Base-by-base conservation (phyloP, 2,113 vertebrate genomes). In the Coptodon bakossiorum region DNA sequence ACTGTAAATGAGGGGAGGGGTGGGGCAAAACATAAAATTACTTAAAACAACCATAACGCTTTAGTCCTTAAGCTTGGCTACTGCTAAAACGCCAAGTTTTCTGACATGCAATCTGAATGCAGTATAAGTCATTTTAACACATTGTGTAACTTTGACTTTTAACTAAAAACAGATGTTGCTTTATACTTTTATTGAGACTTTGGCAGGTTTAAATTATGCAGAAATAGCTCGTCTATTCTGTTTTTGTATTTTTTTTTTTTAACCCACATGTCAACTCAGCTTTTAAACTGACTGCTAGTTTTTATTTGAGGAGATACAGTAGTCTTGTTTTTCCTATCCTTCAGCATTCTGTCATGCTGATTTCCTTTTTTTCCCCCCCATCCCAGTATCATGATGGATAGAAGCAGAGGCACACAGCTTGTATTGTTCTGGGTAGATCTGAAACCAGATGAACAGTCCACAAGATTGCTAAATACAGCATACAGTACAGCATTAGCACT, bases 331-430 rank as follows among this genome's bases (percentile, higher is more conserved):
- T 76, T 45, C 0, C 68, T 45, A 4, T 45, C 17, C 40, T 73
- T 48, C 68, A 48, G 14, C 63, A 56, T 53, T 84, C 50, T 24
- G 7, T 57, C 24, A 12, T 45, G 36, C 36, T 78, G 38, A 43
- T 76, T 76, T 8, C 2, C 24, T 16, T 52, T 12, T 38, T 13
- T 1, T 1, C 0, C 1, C 3, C 22, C 0, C 1, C n/a, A 29
- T 76, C 24, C 24, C 43, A 76, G 14, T 48, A 76, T 48, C 40
- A 29, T 12, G 13, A 48, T 76, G 71, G 40, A 76, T 29, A 3
- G 24, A 76, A 76, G 14, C 71, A 76, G 14, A 76, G 24, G 24
- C 24, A 76, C 71, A 48, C 43, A 76, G 43, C 3, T 73, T 73
- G 22, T 7, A 2, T 17, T 73, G 68, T 17, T 73, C 40, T 45